Base-by-base conservation (phyloP, 2,888 invertebrate species). In the Hylaea fasciaria region DNA sequence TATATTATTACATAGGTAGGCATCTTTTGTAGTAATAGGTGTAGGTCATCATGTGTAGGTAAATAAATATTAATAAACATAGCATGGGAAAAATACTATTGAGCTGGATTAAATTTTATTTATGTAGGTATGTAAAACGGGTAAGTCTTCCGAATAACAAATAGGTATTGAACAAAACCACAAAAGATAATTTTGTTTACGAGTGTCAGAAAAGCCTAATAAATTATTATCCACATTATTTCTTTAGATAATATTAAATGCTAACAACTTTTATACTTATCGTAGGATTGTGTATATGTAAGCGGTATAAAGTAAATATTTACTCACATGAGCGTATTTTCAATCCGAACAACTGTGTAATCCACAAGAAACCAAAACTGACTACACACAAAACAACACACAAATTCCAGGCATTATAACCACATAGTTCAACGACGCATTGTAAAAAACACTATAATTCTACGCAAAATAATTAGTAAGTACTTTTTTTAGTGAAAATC, bases 321-420 rank as follows among this genome's bases (percentile, higher is more conserved):
- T 89, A 91, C 91, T 91, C 81, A 91, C 91, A 78, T 84, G 81
- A 74, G 77, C 76, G 83, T 88, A 86, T 83, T 87, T 83, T 80
- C 83, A 84, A 85, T 87, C 85, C 87, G 69, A 83, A 77, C 79
- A 82, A 83, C 72, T 81, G 82, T 83, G 78, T 79, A 83, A 86
- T 86, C 83, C 74, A 78, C 73, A 52, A 61, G 49, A 76, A 75
- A 74, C 77, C 51, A 61, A 73, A 74, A 78, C 80, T 74, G 77
- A 43, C 43, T 60, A 60, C 45, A 80, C 68, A 80, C 75, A 74
- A 54, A 82, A 87, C 86, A 86, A 84, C 83, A 82, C 82, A 85
- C 83, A 79, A 82, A 86, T 85, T 85, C 84, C 83, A 77, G 72
- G 75, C 87, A 89, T 89, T 83, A 80, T 87, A 86, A 72, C 70